Evolutionary conservation across 2,113 vertebrate genomes (phyloP).

Genomic region (Gallinago media): DNA sequence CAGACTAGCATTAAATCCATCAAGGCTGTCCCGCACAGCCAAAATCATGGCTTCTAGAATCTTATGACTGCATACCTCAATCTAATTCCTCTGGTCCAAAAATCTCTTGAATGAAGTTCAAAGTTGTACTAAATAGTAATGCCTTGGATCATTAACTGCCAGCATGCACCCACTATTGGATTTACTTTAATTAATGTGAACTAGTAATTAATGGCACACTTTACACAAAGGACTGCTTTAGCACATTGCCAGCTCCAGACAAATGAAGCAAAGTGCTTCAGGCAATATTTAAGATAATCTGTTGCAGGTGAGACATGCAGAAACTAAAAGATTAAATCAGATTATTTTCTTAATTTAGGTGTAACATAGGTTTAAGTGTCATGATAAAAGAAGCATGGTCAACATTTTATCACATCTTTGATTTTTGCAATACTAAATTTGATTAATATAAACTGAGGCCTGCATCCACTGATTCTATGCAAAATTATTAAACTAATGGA

Average conservation of each 20-base stretch:
- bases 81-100: background rate
- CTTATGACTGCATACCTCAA: background rate
- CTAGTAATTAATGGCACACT: constrained; percentile 7
- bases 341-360: background rate
- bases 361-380: background rate
- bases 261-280: background rate
- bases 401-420: background rate
- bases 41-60: background rate
- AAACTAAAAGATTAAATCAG: background rate
- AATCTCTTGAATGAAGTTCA: background rate
- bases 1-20: background rate
- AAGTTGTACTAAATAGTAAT: background rate
- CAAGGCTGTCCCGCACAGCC: background rate
- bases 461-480: background rate
- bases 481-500: background rate
- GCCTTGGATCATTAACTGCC: background rate
- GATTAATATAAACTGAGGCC: background rate
- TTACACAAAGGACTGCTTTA: background rate
- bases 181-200: constrained; percentile 35
- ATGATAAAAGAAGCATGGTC: background rate
- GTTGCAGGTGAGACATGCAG: background rate
- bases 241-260: background rate
- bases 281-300: background rate
- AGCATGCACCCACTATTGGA: background rate
- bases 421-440: background rate